These are phyloP conservation scores for Zosterops japonicus DNA, from an alignment of 2,113 vertebrate species.

Conservation along the genomic window DNA sequence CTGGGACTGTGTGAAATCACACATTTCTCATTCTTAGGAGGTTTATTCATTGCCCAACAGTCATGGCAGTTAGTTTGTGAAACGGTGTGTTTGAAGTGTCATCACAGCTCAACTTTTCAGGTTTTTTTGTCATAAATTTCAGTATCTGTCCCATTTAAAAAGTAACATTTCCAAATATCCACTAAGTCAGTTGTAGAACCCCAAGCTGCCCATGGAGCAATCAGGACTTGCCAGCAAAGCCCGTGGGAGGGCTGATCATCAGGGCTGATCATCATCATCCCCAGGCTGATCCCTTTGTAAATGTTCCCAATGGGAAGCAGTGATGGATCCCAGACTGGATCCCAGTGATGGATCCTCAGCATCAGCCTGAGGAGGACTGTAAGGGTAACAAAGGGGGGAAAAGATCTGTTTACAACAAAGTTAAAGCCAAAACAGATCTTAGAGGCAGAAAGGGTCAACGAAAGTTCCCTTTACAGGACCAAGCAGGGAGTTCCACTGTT, in stretches of 20 bases:
- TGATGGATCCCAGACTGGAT: accelerated
- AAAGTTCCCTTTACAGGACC: not conserved
- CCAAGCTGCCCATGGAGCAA: accelerated
- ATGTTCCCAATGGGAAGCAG: accelerated
- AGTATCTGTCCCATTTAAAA: not conserved
- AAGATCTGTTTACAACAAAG: not conserved
- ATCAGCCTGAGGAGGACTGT: not conserved
- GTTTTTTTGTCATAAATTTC: not conserved
- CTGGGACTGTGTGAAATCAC: not conserved
- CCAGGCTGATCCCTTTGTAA: accelerated
- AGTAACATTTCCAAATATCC: not conserved
- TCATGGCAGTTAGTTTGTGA: not conserved
- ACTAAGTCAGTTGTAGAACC: not conserved
- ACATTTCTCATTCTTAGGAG: not conserved
- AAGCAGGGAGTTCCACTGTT: not conserved
- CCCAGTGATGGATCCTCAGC: too few species aligned
- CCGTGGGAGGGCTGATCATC: not conserved
- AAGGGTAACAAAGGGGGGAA: accelerated
- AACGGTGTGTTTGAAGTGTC: not conserved
- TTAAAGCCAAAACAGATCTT: not conserved
- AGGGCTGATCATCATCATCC: too few species aligned
- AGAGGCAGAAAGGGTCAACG: not conserved
- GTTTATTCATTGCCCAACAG: not conserved
- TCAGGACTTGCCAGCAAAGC: not conserved
- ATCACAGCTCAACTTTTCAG: not conserved